A percentile compares a stretch with the other conserved stretches of the same genome.
Conservation (phyloP, 2,888 invertebrate species). For the Habroteleia sp. region DNA sequence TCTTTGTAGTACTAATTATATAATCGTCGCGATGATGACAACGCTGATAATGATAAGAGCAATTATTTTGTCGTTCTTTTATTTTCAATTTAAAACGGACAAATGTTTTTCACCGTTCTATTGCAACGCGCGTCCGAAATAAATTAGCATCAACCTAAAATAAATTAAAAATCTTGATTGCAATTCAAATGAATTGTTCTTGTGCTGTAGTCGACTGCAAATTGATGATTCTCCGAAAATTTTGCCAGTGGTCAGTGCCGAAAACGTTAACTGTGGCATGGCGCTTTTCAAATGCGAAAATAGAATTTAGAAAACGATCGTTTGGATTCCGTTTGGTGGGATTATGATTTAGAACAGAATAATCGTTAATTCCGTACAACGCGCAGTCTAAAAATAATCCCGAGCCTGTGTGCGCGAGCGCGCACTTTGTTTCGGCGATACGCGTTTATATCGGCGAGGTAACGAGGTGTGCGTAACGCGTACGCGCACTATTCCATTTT, state of each 20-base stretch:
- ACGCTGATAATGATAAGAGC: slow-evolving; percentile 58
- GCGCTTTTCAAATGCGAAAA: slow-evolving; percentile 30
- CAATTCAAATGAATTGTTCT: no score
- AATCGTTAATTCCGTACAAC: slow-evolving; percentile 70
- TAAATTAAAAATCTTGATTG: no score
- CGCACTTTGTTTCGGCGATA: slow-evolving; percentile 49
- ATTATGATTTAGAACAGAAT: slow-evolving; percentile 76
- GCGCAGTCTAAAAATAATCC: slow-evolving; percentile 71
- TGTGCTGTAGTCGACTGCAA: no score
- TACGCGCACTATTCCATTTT: slow-evolving; percentile 33
- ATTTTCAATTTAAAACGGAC: slow-evolving; percentile 17
- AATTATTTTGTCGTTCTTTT: slow-evolving; percentile 42
- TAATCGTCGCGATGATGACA: slow-evolving; percentile 55
- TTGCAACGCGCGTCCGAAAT: neutral
- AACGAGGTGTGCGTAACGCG: slow-evolving; percentile 52
- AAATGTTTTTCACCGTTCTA: slow-evolving; percentile 24
- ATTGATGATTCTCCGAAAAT: slow-evolving; percentile 5
- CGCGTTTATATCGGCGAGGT: slow-evolving; percentile 49
- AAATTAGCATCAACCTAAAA: slow-evolving; percentile 8
- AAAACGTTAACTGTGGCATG: neutral
- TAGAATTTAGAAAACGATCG: slow-evolving; percentile 54
- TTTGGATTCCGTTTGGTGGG: slow-evolving; percentile 35
- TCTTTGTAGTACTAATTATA: slow-evolving; percentile 49
- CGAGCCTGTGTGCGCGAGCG: slow-evolving; percentile 44
- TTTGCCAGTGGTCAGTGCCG: slow-evolving; percentile 21